These are phyloP conservation scores for Prunella himalayana DNA, from an alignment of 2,113 vertebrate genomes.

Conservation along the genomic window DNA sequence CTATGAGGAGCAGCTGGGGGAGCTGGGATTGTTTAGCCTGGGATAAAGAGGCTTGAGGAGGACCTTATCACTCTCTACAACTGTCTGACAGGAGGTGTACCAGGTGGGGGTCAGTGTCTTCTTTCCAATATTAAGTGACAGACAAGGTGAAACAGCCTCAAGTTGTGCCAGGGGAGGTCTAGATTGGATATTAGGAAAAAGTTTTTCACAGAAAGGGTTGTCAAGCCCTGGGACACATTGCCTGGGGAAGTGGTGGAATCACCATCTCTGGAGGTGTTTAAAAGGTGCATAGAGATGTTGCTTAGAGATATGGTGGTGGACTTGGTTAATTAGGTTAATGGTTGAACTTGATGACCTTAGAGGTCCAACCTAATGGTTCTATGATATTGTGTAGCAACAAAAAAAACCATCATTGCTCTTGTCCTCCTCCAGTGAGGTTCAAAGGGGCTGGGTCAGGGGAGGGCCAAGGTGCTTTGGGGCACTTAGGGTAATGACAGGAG, in stretches of 20 bases:
- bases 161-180: background rate
- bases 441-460: background rate
- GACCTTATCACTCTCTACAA: background rate
- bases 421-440: background rate
- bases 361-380: background rate
- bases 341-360: background rate
- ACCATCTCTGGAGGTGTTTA: background rate
- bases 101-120: background rate
- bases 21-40: background rate
- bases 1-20: background rate
- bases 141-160: background rate
- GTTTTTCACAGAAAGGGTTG: background rate
- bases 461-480: background rate
- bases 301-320: background rate
- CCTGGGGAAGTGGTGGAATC: background rate
- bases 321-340: background rate
- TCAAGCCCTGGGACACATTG: background rate
- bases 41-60: background rate
- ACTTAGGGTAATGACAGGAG: background rate
- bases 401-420: background rate
- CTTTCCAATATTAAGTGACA: background rate
- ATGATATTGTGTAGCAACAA: background rate
- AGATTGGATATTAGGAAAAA: background rate
- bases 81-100: background rate
- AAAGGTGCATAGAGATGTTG: background rate